A percentile compares a stretch with the other conserved stretches of the same genome.
Conservation (phyloP, 2,797 vertebrate species). For the Nyctibius grandis region DNA sequence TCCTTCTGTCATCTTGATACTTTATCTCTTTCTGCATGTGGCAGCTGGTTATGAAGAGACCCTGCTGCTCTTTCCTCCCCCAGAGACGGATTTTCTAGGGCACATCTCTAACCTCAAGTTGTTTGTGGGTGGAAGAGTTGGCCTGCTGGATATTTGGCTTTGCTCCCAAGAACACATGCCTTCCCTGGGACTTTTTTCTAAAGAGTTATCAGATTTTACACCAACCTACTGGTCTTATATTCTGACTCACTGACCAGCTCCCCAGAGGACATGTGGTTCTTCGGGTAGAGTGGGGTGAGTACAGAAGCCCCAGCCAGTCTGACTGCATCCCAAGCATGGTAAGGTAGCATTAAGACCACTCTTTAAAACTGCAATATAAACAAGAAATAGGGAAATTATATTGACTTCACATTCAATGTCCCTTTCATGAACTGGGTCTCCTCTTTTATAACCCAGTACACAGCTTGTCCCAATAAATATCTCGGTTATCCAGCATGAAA, state of each 20-base stretch:
- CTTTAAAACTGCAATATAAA: conserved; percentile 27
- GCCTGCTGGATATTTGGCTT: not conserved
- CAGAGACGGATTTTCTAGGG: not conserved
- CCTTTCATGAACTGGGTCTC: conserved; percentile 22
- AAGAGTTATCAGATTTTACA: not conserved
- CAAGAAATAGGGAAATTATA: not conserved
- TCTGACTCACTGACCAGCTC: not conserved
- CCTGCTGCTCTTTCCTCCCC: not conserved
- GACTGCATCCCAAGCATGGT: not conserved
- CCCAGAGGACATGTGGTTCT: not conserved
- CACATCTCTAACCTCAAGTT: not conserved
- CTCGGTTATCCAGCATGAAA: not conserved
- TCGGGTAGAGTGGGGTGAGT: not conserved
- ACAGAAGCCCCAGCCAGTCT: not conserved
- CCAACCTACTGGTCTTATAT: not conserved
- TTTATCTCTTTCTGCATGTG: not conserved
- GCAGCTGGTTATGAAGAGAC: not conserved
- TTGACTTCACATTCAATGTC: conserved; percentile 7
- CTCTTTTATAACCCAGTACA: conserved; percentile 20
- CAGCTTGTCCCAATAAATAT: conserved; percentile 20
- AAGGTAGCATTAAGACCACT: not conserved
- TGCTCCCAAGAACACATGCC: not conserved
- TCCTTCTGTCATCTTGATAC: not conserved
- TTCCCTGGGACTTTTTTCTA: not conserved
- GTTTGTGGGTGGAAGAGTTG: not conserved